Base-by-base conservation (phyloP, 1,140 invertebrate genomes). In the Magallana angulata region DNA sequence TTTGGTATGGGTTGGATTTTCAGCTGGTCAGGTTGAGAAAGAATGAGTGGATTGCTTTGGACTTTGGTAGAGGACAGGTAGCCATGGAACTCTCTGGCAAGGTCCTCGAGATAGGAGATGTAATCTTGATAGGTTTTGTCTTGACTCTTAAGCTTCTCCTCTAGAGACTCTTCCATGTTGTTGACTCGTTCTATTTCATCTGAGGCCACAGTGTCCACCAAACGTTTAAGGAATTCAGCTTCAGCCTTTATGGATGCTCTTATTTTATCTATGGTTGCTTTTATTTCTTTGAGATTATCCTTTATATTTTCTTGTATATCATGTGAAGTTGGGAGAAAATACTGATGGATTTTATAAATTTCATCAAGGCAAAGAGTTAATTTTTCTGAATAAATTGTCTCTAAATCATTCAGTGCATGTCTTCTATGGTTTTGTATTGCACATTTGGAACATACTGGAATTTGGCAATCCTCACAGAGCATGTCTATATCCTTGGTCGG, bases 251-350 rank as follows among this genome's bases (percentile, higher is more conserved):
- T 81, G 0, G 9, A 57, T 9, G 56, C 3, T 18, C 36, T 86
- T 64, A 85, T 24, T 14, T 57, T 71, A 14, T 88, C 24, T 14
- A 86, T 64, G 60, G 18, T 64, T 18, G 16, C 18, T 7, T 64
- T 64, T 16, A 64, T 64, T 64, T 64, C 16, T 64, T 5, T 64
- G 16, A 18, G 0, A 64, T 64, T 18, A 1, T 64, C 60, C 18
- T 64, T 12, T 7, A 64, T 64, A 6, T 64, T 16, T 64, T n/a
- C 18, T 7, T 64, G 11, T 64, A 64, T n/a, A 64, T 64, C 60
- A 5, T 64, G 12, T 64, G 60, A 64, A n/a, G 60, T 64, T n/a
- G 60, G 60, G 18, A 64, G 60, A 16, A 64, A 64, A 16, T 64
- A 64, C 18, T 64, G 16, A 16, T 64, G 11, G 16, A 64, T 64